Conservation (phyloP, 2,797 vertebrate genomes). For the Galagoides demidoff region DNA sequence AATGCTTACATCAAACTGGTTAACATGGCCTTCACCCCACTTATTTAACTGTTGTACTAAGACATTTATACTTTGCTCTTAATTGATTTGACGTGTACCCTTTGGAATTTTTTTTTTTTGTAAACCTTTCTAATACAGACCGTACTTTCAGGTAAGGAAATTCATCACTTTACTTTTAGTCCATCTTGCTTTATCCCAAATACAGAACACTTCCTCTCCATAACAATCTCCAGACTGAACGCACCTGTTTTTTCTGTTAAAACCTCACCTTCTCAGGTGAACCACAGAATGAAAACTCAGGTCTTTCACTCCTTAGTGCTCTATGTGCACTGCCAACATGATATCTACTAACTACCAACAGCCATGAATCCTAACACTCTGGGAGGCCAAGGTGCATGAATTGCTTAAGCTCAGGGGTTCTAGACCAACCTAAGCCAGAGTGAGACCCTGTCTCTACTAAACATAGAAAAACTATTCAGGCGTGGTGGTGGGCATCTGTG, state of each 20-base stretch:
- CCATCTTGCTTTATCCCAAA: neutral
- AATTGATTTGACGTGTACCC: too few relatives aligned
- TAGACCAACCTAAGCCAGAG: too few relatives aligned
- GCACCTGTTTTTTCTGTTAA: neutral
- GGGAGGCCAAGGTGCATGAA: too few relatives aligned
- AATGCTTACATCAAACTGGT: too few relatives aligned
- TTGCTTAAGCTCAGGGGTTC: too few relatives aligned
- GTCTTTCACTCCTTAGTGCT: neutral
- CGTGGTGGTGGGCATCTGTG: too few relatives aligned
- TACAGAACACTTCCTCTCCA: neutral
- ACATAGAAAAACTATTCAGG: too few relatives aligned
- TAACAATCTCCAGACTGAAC: neutral
- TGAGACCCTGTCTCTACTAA: too few relatives aligned
- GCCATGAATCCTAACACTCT: too few relatives aligned
- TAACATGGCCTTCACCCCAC: too few relatives aligned
- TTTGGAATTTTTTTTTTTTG: neutral
- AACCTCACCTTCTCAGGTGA: neutral
- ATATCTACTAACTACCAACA: neutral
- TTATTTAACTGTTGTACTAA: too few relatives aligned
- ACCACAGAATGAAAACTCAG: neutral
- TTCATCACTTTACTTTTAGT: neutral
- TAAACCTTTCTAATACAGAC: neutral
- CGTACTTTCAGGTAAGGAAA: neutral
- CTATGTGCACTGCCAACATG: neutral
- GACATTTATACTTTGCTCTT: too few relatives aligned